Conservation (phyloP, 1,140 invertebrate species). For the Ladona fulva region DNA sequence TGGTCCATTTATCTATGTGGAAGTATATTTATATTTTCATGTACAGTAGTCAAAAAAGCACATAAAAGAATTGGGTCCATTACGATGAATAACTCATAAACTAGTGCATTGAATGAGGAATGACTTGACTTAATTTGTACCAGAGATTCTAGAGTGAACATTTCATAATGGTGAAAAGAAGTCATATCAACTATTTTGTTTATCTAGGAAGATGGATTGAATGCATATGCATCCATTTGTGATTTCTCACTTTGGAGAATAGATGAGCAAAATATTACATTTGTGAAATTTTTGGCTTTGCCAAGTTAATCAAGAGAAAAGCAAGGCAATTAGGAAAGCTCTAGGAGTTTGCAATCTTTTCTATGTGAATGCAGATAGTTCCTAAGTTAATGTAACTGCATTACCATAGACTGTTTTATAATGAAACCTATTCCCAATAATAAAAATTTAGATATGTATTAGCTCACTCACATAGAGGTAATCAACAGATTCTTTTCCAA, state of each 20-base stretch:
- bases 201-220: background rate
- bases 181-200: slow-evolving; percentile 8
- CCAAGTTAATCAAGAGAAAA: background rate
- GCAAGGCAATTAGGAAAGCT: background rate
- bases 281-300: background rate
- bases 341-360: background rate
- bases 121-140: background rate
- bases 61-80: slow-evolving; percentile 3
- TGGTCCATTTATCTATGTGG: background rate
- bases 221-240: background rate
- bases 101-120: background rate
- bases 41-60: background rate
- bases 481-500: too few relatives aligned
- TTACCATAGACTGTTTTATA: background rate
- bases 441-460: too few relatives aligned
- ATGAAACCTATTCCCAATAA: background rate
- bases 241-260: background rate
- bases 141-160: background rate
- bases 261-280: background rate
- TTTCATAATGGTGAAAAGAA: background rate
- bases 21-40: background rate
- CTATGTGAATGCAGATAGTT: background rate
- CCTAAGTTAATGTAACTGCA: slow-evolving; percentile 9
- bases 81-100: background rate
- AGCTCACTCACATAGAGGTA: too few relatives aligned